Evolutionary conservation across 2,888 invertebrate genomes (phyloP), one percentile per base, ranked within the genome.

Genomic region (Mythimna ferrago): DNA sequence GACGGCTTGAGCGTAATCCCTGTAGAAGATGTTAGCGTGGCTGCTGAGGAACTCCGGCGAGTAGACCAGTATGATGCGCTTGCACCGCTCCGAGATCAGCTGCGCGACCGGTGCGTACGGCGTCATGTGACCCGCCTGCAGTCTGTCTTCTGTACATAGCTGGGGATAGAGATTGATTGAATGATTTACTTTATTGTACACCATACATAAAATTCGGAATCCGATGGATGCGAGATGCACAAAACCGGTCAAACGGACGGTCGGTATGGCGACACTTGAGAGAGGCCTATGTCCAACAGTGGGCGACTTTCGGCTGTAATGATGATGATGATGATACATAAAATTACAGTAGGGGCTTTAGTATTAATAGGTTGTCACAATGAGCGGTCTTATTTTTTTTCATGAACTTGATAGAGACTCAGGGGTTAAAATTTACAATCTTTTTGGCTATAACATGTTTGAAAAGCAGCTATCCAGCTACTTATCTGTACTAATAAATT

Each of bases 31-130:
- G 89, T 98, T 98, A 26, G 97, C 98, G 0, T 97, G 94, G 90
- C 98, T 98, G 83, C 97, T 93, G 4, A 98, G 93, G 92, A 99
- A 98, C 76, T 97, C 97, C 0, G 98, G 97, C 0, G 99, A 98
- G 82, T 98, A 95, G 71, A 99, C 97, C 1, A 98, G 97, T 75
- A 99, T 97, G 83, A 99, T 96, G 87, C 98, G 97, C 80, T 97
- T 97, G 90, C 99, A 99, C 44, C 99, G 96, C 86, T 98, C 97
- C 6, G 97, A 85, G 88, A 98, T 98, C 65, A 98, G 94, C 84
- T 97, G 97, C 71, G 98, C 97, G 11, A 98, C 97, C 0, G 98
- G 97, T 79, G 97, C 97, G 89, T 98, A 97, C 88, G 97, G 97
- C 73, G 98, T 98, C 65, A 97, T 95, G 76, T 97, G 94, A 0